phyloP scores from a whole-genome alignment of 2,888 invertebrate genomes.

The Netelia melanura region DNA sequence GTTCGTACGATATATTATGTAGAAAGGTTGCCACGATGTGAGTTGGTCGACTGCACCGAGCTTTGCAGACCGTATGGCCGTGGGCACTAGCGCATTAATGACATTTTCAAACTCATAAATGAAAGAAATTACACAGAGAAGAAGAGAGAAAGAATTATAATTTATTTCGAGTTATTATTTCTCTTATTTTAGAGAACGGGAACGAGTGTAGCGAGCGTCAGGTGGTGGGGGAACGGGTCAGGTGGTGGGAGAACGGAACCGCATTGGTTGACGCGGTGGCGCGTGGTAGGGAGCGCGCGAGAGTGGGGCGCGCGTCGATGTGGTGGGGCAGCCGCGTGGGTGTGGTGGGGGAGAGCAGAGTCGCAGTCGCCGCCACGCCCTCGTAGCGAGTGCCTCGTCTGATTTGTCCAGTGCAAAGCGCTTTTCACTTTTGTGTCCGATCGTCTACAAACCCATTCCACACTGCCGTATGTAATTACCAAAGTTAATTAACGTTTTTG shows the following conservation, averaged over 20 bases:
- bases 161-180: neutral
- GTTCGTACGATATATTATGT: neutral
- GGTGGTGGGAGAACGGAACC: neutral
- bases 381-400: constrained; percentile 4
- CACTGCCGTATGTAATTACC: constrained; percentile 75
- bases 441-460: neutral
- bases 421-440: neutral
- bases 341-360: neutral
- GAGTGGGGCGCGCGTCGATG: neutral
- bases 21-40: neutral
- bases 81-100: neutral
- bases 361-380: constrained; percentile 7
- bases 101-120: constrained; percentile 18
- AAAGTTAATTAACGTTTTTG: constrained; percentile 77
- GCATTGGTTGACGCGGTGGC: neutral
- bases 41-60: neutral
- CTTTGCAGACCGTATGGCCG: neutral
- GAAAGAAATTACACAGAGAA: neutral
- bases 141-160: neutral
- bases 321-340: neutral
- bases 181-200: neutral
- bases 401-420: constrained; percentile 27
- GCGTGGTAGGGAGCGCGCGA: neutral
- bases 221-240: neutral
- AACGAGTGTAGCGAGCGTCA: neutral